A percentile compares a stretch with the other conserved stretches of the same genome.
Conservation (phyloP, 2,888 invertebrate species). For the Stegana nigrithorax region DNA sequence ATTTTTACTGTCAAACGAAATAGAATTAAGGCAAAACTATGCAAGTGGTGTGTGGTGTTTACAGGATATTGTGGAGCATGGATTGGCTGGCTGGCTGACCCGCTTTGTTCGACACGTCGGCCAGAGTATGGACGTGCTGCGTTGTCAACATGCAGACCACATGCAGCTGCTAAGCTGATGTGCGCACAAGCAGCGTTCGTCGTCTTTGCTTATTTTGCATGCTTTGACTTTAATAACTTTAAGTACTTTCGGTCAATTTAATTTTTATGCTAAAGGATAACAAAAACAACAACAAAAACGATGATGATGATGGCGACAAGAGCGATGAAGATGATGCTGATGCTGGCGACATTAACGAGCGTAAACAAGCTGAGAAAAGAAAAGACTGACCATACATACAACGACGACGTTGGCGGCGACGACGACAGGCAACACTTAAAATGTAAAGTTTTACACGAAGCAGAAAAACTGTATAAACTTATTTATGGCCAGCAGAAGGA, state of each 20-base stretch:
- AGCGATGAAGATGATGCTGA: no score
- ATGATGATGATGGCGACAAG: no score
- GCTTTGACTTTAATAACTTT: slow-evolving; percentile 49
- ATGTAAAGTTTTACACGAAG: slow-evolving; percentile 18
- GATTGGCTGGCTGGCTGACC: no score
- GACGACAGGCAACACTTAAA: slow-evolving; percentile 7
- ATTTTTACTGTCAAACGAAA: background rate
- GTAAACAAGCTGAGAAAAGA: background rate
- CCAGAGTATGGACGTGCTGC: background rate
- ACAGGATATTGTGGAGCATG: no score
- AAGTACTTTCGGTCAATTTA: slow-evolving; percentile 65
- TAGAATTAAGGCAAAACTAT: background rate
- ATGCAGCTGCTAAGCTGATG: no score
- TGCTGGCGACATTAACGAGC: background rate
- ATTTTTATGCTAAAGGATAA: slow-evolving; percentile 50
- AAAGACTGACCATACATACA: slow-evolving; percentile 14
- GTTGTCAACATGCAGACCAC: background rate
- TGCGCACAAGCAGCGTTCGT: slow-evolving; percentile 13
- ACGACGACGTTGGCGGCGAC: no score
- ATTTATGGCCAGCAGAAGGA: slow-evolving; percentile 34
- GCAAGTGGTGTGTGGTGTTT: background rate
- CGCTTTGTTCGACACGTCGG: no score
- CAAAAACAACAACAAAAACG: slow-evolving; percentile 11
- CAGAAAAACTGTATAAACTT: slow-evolving; percentile 37
- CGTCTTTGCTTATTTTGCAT: slow-evolving; percentile 21